Evolutionary conservation across 2,888 invertebrate genomes (phyloP), one percentile per base, ranked within the genome.

Genomic region (Cyclophora albipunctata): DNA sequence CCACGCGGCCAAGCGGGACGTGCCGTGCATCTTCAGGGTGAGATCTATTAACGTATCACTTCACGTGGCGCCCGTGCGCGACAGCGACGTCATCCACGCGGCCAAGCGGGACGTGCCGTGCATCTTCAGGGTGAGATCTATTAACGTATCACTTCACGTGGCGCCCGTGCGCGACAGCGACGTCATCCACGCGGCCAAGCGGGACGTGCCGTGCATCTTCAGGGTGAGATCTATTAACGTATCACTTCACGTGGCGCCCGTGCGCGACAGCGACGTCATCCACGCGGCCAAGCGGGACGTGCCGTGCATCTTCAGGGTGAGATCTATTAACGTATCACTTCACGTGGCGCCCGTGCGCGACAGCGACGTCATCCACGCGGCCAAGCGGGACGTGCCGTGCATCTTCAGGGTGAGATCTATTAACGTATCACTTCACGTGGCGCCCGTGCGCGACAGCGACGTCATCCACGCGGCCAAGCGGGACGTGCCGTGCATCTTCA

Each of bases 191-290:
- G 98, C 98, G 42, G 96, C 94, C 74, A 98, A 98, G 75, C 95
- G 97, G 74, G 99, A 99, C 90, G 96, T 99, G 83, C 97, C 98
- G 53, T 98, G 98, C 86, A 99, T 99, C 90, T 99, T 99, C 92
- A 95, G 97, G 91, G 98, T 98, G 78, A 91, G 91, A 65, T 42
- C 3, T 44, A n/a, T 7, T 47, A n/a, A n/a, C n/a, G n/a, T n/a
- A n/a, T n/a, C 96, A 98, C 71, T 99, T 99, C 88, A 94, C 53
- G 99, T 99, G 49, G 94, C 95, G 59, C 95, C 96, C 34, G 99
- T 99, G 5, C 92, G 95, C 62, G 98, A 98, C 71, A 96, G 96
- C 34, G 99, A 99, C 86, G 99, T 99, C 62, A 99, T 99, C 80
- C 98, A 98, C 86, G 98, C 98, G 42, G 96, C 94, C 74, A 98